Evolutionary conservation across 1,140 invertebrate genomes (phyloP).

Genomic region (Calliopsis andreniformis): DNA sequence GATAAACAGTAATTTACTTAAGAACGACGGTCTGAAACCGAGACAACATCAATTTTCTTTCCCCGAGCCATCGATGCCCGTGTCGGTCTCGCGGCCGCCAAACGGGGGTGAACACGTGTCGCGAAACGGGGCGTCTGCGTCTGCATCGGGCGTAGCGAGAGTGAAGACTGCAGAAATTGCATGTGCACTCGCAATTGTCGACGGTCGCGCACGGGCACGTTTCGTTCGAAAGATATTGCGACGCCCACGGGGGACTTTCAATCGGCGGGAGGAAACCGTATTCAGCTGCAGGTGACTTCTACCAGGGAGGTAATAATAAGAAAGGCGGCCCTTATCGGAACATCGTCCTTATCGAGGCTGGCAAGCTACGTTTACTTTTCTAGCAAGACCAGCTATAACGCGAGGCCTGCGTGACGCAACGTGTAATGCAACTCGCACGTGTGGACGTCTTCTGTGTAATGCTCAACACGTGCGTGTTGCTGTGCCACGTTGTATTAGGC

Average conservation of each 20-base stretch:
- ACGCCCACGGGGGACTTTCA: conserved; percentile 3
- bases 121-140: not conserved
- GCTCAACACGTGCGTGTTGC: too few species aligned
- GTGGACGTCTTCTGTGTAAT: too few species aligned
- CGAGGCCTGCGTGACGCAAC: too few species aligned
- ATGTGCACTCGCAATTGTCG: conserved; percentile 26
- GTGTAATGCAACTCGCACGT: too few species aligned
- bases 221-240: conserved; percentile 11
- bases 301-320: conserved; percentile 16
- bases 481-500: too few species aligned
- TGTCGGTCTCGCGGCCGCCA: not conserved
- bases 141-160: too few species aligned
- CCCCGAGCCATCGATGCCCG: not conserved
- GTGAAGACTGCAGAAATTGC: conserved; percentile 16
- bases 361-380: too few species aligned
- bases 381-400: too few species aligned
- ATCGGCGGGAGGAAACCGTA: not conserved
- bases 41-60: conserved; percentile 16
- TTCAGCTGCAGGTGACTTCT: not conserved
- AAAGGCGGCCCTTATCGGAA: not conserved
- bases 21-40: not conserved
- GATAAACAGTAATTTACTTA: conserved; percentile 26
- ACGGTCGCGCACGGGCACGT: not conserved
- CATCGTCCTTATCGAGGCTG: not conserved
- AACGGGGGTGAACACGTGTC: conserved; percentile 36